Base-by-base conservation (phyloP, 2,888 invertebrate genomes). In the Imbricaverruca yamaguchii region DNA sequence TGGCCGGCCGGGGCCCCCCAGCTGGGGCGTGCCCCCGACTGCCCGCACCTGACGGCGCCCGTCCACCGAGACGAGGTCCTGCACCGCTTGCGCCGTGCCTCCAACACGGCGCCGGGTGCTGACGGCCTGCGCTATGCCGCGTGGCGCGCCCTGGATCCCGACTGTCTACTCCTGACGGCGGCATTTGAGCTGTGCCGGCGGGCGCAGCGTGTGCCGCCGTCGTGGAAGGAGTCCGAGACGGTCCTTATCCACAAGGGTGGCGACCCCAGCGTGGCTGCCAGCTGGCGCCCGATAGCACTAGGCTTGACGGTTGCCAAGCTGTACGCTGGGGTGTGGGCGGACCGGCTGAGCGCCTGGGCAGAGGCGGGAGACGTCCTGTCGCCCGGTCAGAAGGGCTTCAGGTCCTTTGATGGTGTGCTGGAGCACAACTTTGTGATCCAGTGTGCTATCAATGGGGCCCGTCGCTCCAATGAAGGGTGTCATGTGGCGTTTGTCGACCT, bases 351-450 rank as follows among this genome's bases (percentile, higher is more conserved):
- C 39, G 39, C 39, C 39, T 39, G 39, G 39, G 39, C 39, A 4
- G 39, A 39, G 39, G 39, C 39, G 39, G 39, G 39, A 39, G 39
- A 39, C 4, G 39, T 39, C 39, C 39, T 39, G 39, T 39, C 39
- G 4, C 39, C 39, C 39, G 39, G 39, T 39, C 39, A 79, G 57
- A 79, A 79, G 25, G 79, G 79, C 21, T 79, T 79, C 25, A 25
- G 55, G 79, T 57, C 79, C 53, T 21, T 56, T 25, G 25, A 79
- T 21, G 79, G 53, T 11, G 53, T 79, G 21, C 55, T 79, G 11
- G 79, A 79, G n/a, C 79, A 79, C 7, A 79, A 79, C 25, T 79
- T 12, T 25, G 25, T 57, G 21, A 21, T 79, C 18, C 79, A 79
- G 57, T 56, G 56, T 11, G 15, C 55, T n/a, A n/a, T 79, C 21